Base-by-base conservation (phyloP, 2,888 invertebrate genomes). In the Aporophyla nigra region DNA sequence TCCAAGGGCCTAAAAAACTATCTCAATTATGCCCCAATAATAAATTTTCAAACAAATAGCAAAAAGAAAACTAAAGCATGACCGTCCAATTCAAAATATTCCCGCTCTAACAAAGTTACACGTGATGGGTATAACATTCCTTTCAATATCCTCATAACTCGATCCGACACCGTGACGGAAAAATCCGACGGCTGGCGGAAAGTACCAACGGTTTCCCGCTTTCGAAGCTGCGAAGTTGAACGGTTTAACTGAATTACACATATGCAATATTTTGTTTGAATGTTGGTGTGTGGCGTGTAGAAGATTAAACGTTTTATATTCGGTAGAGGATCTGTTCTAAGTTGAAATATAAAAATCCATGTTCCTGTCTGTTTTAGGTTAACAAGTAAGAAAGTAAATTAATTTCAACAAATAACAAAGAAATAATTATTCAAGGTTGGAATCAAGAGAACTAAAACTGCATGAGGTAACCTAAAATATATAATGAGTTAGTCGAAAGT, bases 121-220 rank as follows among this genome's bases (percentile, higher is more conserved):
- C 19, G 53, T 53, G 56, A 33, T 63, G 14, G 43, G 3, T 56
- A 49, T 16, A 56, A 46, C 49, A 71, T 58, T 58, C 43, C 58
- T 69, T 65, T 63, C 56, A 62, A 75, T 70, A 81, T 63, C 51
- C 63, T 58, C 56, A 62, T 74, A 76, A 61, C 62, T 72, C 19
- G 74, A 72, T 63, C 71, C 49, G 63, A 81, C 71, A 59, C 16
- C 5, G 56, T 27, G 49, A 14, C 72, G 74, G 84, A 72, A 81
- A 77, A 81, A 59, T 56, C 74, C 49, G 69, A 63, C 68, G 46
- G 46, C 9, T 24, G 9, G 21, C 76, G 76, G 78, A 77, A 71
- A 76, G 33, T 53, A 5, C 70, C 33, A 65, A 69, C 46, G 49
- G 24, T 53, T 56, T 49, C 33, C n/a, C 49, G 21, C 58, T 71